Base-by-base conservation (phyloP, 2,113 vertebrate species). In the Rallus limicola region DNA sequence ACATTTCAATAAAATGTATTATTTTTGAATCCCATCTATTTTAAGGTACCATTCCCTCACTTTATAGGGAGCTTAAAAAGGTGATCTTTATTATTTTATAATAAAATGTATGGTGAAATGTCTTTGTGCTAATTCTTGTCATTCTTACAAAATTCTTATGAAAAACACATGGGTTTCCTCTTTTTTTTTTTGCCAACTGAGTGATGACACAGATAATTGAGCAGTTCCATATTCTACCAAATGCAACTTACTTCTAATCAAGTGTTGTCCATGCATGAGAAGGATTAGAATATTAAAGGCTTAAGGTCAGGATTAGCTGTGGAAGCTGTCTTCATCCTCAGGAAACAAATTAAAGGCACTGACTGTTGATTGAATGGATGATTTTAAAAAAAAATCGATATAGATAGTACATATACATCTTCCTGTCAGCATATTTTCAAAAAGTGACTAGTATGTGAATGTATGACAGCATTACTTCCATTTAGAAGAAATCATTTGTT, bases 241-340 rank as follows among this genome's bases (percentile, higher is more conserved):
- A 80, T 48, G 50, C 64, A 94, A 25, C 28, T 91, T 86, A 67
- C n/a, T 10, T 63, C 79, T 91, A 88, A 94, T 94, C 75, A 90
- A 94, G 42, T 65, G 56, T 88, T 95, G 70, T 82, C 75, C 64
- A 15, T 83, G 26, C 59, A 90, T 74, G 68, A 90, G 82, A 90
- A 82, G 24, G 92, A 88, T 94, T 94, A 94, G 38, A 95, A 93
- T 93, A 92, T 52, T 93, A 87, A 77, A 40, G 40, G 77, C 14
- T 93, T 91, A 67, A 72, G 71, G 75, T 70, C 75, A 90, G 74
- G 87, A 82, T 96, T 90, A 96, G 53, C 55, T 87, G 13, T 36
- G 89, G 86, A 91, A 92, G 63, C 77, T 88, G 81, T 82, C 72
- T 92, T 91, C 69, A 79, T 86, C 64, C 72, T 82, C 36, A 50